A percentile compares a stretch with the other conserved stretches of the same genome.
These are phyloP conservation scores for Dryomyza anilis DNA, from an alignment of 2,888 invertebrate genomes.

Conservation along the genomic window DNA sequence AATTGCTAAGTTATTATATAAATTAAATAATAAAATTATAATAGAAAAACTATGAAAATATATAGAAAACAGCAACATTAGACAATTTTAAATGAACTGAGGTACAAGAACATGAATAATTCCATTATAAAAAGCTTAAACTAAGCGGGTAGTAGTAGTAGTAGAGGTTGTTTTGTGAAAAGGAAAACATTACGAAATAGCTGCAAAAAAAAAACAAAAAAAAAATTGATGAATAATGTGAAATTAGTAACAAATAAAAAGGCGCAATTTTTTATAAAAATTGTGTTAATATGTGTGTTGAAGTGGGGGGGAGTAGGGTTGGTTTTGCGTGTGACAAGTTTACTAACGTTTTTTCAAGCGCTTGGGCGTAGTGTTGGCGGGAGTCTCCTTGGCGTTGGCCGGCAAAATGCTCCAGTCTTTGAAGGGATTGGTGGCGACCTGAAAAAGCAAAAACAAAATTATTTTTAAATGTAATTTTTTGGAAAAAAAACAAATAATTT, in stretches of 20 bases:
- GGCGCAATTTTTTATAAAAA: neutral
- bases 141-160: neutral
- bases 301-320: too few species aligned
- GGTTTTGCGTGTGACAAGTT: too few species aligned
- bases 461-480: too few species aligned
- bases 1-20: constrained; percentile 3
- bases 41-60: constrained; percentile 7
- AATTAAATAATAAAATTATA: too few species aligned
- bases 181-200: constrained; percentile 5
- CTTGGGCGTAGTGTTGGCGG: constrained; percentile 56
- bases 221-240: constrained; percentile 4
- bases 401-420: constrained; percentile 66
- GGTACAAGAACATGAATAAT: constrained; percentile 2
- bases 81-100: constrained; percentile 15
- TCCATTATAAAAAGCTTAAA: constrained; percentile 17
- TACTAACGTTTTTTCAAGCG: constrained; percentile 61
- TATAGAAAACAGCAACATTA: constrained; percentile 15
- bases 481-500: constrained; percentile 27
- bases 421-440: constrained; percentile 70
- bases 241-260: neutral
- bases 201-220: neutral
- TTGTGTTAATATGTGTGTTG: constrained; percentile 6
- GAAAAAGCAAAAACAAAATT: too few species aligned
- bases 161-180: too few species aligned
- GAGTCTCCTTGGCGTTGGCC: constrained; percentile 51